Percentiles rank a stretch among this genome's conserved stretches.
phyloP scores from a whole-genome alignment of 2,888 invertebrate species.

The Magallana nippona region DNA sequence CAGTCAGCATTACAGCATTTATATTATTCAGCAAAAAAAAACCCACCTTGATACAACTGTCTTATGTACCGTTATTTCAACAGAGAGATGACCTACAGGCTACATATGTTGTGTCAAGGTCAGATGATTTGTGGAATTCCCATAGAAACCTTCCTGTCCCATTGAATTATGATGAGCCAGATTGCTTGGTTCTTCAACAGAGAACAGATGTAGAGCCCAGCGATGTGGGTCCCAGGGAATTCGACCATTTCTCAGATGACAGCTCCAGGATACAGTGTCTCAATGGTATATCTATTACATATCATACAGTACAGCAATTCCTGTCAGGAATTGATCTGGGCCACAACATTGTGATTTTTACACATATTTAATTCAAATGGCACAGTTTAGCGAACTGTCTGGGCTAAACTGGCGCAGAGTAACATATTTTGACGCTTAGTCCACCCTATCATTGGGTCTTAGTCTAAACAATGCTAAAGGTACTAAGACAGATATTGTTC shows the following conservation, averaged over 20 bases:
- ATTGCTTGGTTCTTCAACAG: not conserved
- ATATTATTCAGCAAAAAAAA: too few species aligned
- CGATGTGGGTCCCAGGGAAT: not conserved
- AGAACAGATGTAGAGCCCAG: not conserved
- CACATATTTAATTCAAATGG: not conserved
- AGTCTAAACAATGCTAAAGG: too few species aligned
- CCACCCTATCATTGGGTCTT: too few species aligned
- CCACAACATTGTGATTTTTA: not conserved
- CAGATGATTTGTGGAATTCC: not conserved
- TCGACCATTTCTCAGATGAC: conserved; percentile 6
- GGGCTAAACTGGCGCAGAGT: not conserved
- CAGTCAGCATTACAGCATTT: too few species aligned
- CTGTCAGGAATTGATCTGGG: not conserved
- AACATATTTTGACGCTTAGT: too few species aligned
- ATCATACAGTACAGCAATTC: too few species aligned
- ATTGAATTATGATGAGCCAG: not conserved
- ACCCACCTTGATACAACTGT: too few species aligned
- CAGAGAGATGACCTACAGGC: not conserved
- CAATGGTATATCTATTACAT: not conserved
- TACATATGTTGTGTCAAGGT: not conserved
- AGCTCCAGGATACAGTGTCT: conserved; percentile 6
- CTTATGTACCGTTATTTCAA: not conserved
- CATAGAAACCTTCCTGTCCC: not conserved
- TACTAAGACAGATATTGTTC: too few species aligned
- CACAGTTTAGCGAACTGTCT: not conserved